phyloP scores from a whole-genome alignment of 1,140 invertebrate species.

The Maniola jurtina region DNA sequence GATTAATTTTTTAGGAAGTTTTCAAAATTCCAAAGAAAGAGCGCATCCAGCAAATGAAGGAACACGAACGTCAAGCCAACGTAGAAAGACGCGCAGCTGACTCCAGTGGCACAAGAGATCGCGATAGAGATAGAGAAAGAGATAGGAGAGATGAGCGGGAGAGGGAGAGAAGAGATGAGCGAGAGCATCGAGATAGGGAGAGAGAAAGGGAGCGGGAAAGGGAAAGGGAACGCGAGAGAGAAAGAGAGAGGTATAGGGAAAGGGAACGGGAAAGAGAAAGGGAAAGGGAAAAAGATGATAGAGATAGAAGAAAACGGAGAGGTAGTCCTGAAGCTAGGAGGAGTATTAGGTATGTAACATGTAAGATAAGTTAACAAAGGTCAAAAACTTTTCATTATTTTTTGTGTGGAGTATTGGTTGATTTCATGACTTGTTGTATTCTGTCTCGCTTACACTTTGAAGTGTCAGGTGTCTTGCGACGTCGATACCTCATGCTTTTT shows the following conservation, averaged over 20 bases:
- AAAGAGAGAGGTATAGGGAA: conserved; percentile 47
- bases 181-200: conserved; percentile 44
- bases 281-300: conserved; percentile 46
- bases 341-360: conserved; percentile 59
- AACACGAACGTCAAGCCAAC: conserved; percentile 92
- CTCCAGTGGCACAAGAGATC: conserved; percentile 63
- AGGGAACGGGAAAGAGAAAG: conserved; percentile 57
- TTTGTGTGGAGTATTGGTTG: too few relatives aligned
- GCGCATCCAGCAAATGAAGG: conserved; percentile 94
- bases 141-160: conserved; percentile 54
- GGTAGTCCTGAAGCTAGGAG: conserved; percentile 63
- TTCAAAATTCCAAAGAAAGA: conserved; percentile 98
- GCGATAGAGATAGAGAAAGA: conserved; percentile 51
- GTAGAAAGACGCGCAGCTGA: conserved; percentile 68
- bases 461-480: too few relatives aligned
- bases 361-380: too few relatives aligned
- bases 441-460: too few relatives aligned
- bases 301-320: conserved; percentile 72
- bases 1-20: conserved; percentile 75
- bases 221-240: conserved; percentile 53
- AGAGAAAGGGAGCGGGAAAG: conserved; percentile 47
- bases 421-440: too few relatives aligned
- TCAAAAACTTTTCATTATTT: too few relatives aligned
- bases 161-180: conserved; percentile 49
- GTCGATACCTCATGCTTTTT: too few relatives aligned